Evolutionary conservation across 2,113 vertebrate genomes (phyloP).

Genomic region (Triplophysa dalaica): DNA sequence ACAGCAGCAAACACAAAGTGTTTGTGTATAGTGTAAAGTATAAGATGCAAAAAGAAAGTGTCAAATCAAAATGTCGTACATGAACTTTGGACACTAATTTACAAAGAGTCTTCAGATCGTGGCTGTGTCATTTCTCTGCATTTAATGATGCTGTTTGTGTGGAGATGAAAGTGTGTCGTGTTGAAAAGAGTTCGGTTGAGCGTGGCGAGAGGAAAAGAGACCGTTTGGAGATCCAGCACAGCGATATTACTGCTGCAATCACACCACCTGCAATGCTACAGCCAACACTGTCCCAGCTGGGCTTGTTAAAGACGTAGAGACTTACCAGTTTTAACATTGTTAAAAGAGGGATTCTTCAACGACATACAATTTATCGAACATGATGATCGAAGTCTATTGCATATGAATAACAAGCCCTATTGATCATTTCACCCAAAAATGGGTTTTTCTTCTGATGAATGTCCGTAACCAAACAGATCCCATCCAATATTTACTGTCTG

Average conservation of each 20-base stretch:
- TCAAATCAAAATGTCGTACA: too few species aligned
- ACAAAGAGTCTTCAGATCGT: neutral
- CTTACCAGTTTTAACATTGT: neutral
- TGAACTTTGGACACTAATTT: neutral
- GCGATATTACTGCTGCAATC: slow-evolving; percentile 54
- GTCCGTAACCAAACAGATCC: too few species aligned
- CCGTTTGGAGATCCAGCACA: neutral
- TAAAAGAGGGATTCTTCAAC: neutral
- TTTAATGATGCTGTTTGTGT: slow-evolving; percentile 5
- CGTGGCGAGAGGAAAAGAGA: neutral
- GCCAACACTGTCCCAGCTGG: neutral
- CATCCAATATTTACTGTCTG: too few species aligned
- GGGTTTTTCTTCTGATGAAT: too few species aligned
- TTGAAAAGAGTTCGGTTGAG: slow-evolving; percentile 7
- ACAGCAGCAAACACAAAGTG: neutral
- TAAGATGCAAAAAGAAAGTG: neutral
- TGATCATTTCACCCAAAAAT: too few species aligned
- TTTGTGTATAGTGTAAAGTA: neutral
- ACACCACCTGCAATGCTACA: slow-evolving; percentile 43
- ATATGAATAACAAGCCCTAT: too few species aligned
- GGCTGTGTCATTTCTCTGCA: neutral
- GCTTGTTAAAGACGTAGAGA: slow-evolving; percentile 8
- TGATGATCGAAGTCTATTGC: too few species aligned
- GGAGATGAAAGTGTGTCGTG: neutral
- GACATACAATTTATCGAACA: too few species aligned